A percentile compares a stretch with the other conserved stretches of the same genome.
phyloP scores from a whole-genome alignment of 1,140 invertebrate species.

The Trichomalopsis sarcophagae region DNA sequence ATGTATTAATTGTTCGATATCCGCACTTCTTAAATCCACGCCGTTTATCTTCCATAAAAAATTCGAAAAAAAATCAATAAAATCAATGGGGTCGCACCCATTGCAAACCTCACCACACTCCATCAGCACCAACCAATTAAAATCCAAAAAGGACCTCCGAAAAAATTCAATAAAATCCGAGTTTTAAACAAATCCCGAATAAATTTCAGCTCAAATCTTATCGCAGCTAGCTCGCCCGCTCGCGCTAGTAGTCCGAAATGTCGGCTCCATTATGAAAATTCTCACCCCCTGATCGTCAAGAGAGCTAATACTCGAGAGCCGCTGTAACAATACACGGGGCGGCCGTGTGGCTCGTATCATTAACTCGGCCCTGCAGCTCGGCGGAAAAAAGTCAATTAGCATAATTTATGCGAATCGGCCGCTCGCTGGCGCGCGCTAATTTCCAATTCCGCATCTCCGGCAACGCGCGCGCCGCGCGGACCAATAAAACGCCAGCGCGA shows the following conservation, averaged over 20 bases:
- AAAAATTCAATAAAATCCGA: slow-evolving; percentile 12
- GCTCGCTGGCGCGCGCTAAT: slow-evolving; percentile 30
- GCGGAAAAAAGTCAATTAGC: slow-evolving; percentile 23
- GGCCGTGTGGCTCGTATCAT: neutral
- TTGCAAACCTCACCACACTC: neutral
- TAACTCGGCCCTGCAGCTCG: neutral
- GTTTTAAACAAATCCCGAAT: neutral
- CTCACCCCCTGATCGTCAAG: neutral
- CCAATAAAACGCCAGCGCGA: slow-evolving; percentile 5
- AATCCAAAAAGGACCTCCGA: neutral
- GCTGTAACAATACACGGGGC: neutral
- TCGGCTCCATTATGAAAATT: slow-evolving; percentile 24
- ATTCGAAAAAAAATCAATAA: too few species aligned
- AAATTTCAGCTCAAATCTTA: neutral
- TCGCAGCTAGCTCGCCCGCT: neutral
- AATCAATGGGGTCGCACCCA: neutral
- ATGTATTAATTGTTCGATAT: too few species aligned
- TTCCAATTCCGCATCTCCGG: slow-evolving; percentile 30
- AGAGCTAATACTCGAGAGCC: slow-evolving; percentile 9
- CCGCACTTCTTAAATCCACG: too few species aligned
- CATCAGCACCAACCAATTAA: neutral
- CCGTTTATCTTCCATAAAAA: too few species aligned
- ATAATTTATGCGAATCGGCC: slow-evolving; percentile 37
- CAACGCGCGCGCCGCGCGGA: too few species aligned
- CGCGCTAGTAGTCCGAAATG: slow-evolving; percentile 37